A percentile compares a stretch with the other conserved stretches of the same genome.
Evolutionary conservation across 2,888 invertebrate species (phyloP).

Genomic region (Folsomia candida): DNA sequence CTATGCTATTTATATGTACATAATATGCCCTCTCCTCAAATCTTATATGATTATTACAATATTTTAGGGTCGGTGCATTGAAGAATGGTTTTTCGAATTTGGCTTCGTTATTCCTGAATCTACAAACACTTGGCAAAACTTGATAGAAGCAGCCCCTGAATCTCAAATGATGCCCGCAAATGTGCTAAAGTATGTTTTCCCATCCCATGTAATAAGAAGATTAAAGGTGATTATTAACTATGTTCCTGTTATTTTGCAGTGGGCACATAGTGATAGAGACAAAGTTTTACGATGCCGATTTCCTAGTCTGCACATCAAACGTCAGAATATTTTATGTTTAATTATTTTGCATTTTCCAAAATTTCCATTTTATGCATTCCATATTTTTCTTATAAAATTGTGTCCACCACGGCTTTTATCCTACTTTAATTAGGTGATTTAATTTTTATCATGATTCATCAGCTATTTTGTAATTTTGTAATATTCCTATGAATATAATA

Average conservation of each 20-base stretch:
- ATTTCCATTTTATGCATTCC: not conserved
- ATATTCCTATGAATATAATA: not conserved
- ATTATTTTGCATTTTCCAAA: conserved; percentile 48
- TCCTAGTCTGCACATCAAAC: conserved; percentile 89
- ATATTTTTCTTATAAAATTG: too few species aligned
- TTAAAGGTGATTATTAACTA: not conserved
- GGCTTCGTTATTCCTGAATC: conserved; percentile 98
- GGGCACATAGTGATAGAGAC: conserved; percentile 96
- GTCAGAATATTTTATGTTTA: conserved; percentile 93
- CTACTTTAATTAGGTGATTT: too few species aligned
- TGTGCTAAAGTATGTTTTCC: conserved; percentile 74
- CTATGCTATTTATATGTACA: not conserved
- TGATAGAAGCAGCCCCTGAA: conserved; percentile 98
- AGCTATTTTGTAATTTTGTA: not conserved
- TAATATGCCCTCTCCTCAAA: not conserved
- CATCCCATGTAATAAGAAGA: too few species aligned
- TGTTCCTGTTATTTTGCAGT: conserved; percentile 61
- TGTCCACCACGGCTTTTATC: too few species aligned
- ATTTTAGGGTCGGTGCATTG: conserved; percentile 81
- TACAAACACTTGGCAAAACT: conserved; percentile 98
- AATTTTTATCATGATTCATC: too few species aligned
- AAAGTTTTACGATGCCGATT: conserved; percentile 91
- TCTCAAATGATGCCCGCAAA: conserved; percentile 99
- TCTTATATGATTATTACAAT: conserved; percentile 21
- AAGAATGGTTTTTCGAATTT: conserved; percentile 99